Percentiles rank a stretch among this genome's conserved stretches.
phyloP scores from a whole-genome alignment of 2,113 vertebrate species.

The Catharus minimus region DNA sequence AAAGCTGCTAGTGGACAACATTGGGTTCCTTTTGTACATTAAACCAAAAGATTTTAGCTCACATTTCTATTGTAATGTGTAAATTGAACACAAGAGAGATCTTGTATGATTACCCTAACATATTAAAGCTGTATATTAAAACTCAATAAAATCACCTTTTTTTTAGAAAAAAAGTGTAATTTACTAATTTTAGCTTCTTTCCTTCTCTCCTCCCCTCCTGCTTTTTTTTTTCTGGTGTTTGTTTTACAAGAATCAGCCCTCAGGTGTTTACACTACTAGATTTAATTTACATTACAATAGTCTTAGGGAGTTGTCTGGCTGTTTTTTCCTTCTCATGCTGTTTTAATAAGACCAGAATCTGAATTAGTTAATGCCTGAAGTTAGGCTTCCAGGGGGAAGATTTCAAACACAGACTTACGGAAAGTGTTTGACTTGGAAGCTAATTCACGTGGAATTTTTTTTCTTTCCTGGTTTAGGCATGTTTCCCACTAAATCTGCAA shows the following conservation, averaged over 20 bases:
- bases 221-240: background rate
- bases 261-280: background rate
- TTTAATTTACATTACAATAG: background rate
- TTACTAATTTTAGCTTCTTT: background rate
- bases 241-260: background rate
- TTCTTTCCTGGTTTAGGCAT: constrained; percentile 37
- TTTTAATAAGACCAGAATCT: constrained; percentile 27
- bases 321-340: background rate
- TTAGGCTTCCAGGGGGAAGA: constrained; percentile 30
- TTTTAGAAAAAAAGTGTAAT: background rate
- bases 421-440: constrained; percentile 61
- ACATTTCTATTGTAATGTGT: constrained; percentile 86
- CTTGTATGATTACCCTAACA: constrained; percentile 83
- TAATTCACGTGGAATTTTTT: constrained; percentile 35
- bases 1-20: constrained; percentile 87
- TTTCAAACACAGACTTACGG: constrained; percentile 56
- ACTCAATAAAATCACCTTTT: constrained; percentile 86
- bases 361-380: constrained; percentile 24
- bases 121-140: constrained; percentile 92
- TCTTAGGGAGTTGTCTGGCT: background rate
- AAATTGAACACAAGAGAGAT: constrained; percentile 85
- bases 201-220: rapidly evolving
- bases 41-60: constrained; percentile 82
- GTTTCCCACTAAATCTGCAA: constrained; percentile 44
- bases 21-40: constrained; percentile 84